Evolutionary conservation across 2,888 invertebrate species (phyloP).

Genomic region (Rhimphoctona megacephalus): DNA sequence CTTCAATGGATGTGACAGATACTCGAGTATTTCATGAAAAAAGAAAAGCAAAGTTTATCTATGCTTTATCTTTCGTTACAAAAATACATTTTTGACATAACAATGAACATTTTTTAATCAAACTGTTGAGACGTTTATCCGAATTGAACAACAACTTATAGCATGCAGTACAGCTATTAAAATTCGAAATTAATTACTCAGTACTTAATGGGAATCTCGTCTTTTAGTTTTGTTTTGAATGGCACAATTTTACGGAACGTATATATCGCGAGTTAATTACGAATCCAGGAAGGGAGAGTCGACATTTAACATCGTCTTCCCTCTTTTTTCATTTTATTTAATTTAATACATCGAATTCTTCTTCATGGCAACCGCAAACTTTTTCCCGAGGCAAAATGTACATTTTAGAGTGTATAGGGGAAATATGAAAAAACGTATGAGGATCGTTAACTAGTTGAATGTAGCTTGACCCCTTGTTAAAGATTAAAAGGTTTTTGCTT

Average conservation of each 20-base stretch:
- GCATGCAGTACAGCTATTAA: background rate
- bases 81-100: background rate
- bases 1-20: background rate
- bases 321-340: background rate
- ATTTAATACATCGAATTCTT: background rate
- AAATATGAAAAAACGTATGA: background rate
- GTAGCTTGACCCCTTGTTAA: background rate
- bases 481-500: background rate
- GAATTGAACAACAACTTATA: background rate
- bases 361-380: background rate
- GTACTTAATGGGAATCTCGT: background rate
- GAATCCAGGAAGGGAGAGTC: background rate
- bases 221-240: background rate
- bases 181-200: background rate
- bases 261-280: background rate
- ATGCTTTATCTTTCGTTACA: background rate
- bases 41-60: background rate
- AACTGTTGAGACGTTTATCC: background rate
- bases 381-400: background rate
- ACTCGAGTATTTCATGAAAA: conserved; percentile 7
- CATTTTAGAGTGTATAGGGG: background rate
- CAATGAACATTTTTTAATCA: background rate
- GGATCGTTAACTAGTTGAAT: background rate
- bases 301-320: too few species aligned
- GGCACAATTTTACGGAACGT: background rate